Evolutionary conservation across 2,888 invertebrate genomes (phyloP).

Genomic region (Cerastis rubricosa): DNA sequence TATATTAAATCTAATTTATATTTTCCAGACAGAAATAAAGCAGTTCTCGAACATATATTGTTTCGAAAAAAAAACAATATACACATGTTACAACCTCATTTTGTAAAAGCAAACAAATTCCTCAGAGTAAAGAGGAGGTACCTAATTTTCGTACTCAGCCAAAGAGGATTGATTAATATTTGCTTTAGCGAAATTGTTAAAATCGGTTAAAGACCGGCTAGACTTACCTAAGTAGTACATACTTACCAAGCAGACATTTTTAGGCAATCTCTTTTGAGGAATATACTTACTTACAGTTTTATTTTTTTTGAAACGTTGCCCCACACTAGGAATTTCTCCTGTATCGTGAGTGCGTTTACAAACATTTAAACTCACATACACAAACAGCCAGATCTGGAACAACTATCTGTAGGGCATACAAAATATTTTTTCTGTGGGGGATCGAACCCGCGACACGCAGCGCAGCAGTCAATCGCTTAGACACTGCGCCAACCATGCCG

Average conservation of each 20-base stretch:
- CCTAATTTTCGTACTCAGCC: slow-evolving; percentile 3
- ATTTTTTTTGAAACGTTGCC: no score
- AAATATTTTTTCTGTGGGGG: no score
- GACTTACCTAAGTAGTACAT: background rate
- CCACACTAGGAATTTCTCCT: no score
- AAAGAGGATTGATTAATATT: slow-evolving; percentile 35
- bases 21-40: background rate
- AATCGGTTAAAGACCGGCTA: slow-evolving; percentile 3
- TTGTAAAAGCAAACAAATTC: slow-evolving; percentile 15
- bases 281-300: background rate
- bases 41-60: no score
- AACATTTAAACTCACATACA: no score
- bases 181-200: slow-evolving; percentile 33
- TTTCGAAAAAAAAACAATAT: background rate
- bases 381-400: no score
- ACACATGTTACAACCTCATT: background rate
- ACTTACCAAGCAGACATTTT: background rate
- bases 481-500: no score
- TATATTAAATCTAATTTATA: background rate
- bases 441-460: no score
- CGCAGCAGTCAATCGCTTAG: no score
- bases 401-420: no score
- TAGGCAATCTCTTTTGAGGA: background rate
- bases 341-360: no score
- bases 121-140: slow-evolving; percentile 3